Evolutionary conservation across 2,113 vertebrate species (phyloP), one percentile per base, ranked within the genome.

Genomic region (Lasiurus cinereus): DNA sequence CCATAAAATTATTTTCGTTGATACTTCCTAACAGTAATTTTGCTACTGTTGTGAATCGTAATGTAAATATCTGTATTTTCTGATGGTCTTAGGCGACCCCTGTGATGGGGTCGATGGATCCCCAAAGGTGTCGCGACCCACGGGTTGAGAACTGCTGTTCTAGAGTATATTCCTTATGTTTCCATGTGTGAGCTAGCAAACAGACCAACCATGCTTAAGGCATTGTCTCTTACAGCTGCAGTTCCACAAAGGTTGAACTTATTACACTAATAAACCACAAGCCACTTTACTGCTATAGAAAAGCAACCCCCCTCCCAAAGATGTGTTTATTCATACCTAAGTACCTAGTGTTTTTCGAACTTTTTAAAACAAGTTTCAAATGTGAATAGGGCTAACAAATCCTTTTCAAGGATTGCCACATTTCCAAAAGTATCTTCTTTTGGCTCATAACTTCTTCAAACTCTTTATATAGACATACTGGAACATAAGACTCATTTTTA

Each of bases 361-460:
- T 66, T 76, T 59, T 18, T 27, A 94, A 96, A 88, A 79, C n/a
- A 56, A 96, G 52, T 86, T 93, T 96, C 64, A 79, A 70, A 92
- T 48, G 29, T 72, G 36, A 73, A 46, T 66, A 85, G 50, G 29
- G 43, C 48, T 73, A 90, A 85, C 33, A 84, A 92, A 69, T 6
- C 21, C 39, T 91, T 74, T 84, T 92, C n/a, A 80, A 92, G 82
- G 46, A 95, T 1, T 83, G 16, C 88, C 74, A 94, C 33, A 62
- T 77, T 94, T 88, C 84, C 43, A 50, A 92, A 95, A 94, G 33
- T 70, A 85, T 66, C 66, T 95, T 82, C 46, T 76, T 80, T 72
- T 31, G 7, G 14, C 19, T 88, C 83, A 84, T n/a, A 70, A 46
- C 70, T 84, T 96, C 82, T 95, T 95, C 21, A 88, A 76, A 12